Conservation (phyloP, 2,797 vertebrate species). For the Dicrostonyx torquatus region DNA sequence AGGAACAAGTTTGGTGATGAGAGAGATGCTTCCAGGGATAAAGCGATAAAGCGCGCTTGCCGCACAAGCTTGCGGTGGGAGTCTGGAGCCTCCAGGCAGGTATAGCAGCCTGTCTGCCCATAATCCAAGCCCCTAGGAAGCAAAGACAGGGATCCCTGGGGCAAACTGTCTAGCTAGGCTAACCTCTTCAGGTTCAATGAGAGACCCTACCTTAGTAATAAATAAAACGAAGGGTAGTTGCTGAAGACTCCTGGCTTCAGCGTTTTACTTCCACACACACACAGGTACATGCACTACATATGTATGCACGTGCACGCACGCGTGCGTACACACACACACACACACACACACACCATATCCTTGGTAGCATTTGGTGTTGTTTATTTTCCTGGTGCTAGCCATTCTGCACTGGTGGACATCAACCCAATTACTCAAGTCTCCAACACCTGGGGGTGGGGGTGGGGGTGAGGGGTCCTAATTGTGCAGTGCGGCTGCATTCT, state of each 20-base stretch:
- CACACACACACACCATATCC: neutral
- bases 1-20: neutral
- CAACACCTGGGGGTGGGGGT: neutral
- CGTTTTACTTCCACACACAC: neutral
- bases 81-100: neutral
- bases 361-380: neutral
- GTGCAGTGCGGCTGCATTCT: neutral
- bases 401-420: neutral
- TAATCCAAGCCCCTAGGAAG: neutral
- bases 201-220: neutral
- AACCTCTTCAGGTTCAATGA: neutral
- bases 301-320: rapidly evolving
- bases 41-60: neutral
- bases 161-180: neutral
- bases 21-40: neutral
- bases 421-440: neutral
- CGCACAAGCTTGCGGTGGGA: neutral
- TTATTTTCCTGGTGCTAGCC: neutral
- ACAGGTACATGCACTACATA: neutral
- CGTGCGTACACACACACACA: neutral
- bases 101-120: neutral
- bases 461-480: neutral
- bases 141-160: neutral
- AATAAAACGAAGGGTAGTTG: neutral
- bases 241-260: neutral